These are phyloP conservation scores for Pollicipes pollicipes DNA, from an alignment of 1,140 invertebrate genomes.

Conservation along the genomic window DNA sequence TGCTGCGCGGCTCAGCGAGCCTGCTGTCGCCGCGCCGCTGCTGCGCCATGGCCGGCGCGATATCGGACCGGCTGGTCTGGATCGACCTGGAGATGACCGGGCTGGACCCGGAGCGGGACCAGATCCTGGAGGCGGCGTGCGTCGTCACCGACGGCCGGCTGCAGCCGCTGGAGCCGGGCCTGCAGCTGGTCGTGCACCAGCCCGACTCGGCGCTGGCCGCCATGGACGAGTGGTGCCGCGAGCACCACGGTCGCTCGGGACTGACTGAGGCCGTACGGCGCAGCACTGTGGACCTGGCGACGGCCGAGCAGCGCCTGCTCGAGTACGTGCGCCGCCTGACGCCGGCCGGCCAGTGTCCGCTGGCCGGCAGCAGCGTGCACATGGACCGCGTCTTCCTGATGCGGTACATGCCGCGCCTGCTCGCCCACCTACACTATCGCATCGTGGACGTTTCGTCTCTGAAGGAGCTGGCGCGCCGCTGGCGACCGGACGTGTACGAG, in stretches of 20 bases:
- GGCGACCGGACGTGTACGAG: conserved; percentile 43
- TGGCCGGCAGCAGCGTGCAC: conserved; percentile 79
- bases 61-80: too few species aligned
- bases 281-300: conserved; percentile 37
- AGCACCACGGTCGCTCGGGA: conserved; percentile 59
- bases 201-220: conserved; percentile 45
- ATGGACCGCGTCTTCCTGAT: conserved; percentile 60
- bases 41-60: too few species aligned
- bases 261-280: conserved; percentile 46
- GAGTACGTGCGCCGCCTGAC: conserved; percentile 38
- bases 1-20: too few species aligned
- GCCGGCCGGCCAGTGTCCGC: conserved; percentile 32
- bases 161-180: conserved; percentile 54
- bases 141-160: conserved; percentile 66
- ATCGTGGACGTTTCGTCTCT: conserved; percentile 80
- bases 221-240: conserved; percentile 68
- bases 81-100: too few species aligned
- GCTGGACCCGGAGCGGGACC: too few species aligned
- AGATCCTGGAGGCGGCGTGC: conserved; percentile 52
- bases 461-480: conserved; percentile 61
- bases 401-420: conserved; percentile 53
- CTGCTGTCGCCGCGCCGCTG: too few species aligned
- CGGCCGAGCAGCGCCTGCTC: conserved; percentile 50
- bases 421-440: conserved; percentile 74
- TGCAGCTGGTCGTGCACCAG: conserved; percentile 68